Evolutionary conservation across 2,888 invertebrate species (phyloP), one percentile per base, ranked within the genome.

Genomic region (Drosophila longiperda): DNA sequence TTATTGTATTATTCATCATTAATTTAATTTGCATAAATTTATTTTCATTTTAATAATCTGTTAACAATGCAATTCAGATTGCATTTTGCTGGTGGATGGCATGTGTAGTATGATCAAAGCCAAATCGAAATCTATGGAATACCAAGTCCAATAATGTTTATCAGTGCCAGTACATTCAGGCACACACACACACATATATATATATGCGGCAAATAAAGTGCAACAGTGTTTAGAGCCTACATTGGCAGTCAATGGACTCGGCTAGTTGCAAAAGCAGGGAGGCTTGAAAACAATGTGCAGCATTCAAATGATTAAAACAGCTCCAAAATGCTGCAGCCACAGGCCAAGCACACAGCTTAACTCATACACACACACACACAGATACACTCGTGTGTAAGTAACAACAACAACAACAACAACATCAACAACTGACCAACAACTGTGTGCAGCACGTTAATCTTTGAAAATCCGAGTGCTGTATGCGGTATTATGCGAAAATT

Each of bases 401-500:
- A 26, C 26, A 29, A 29, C 29, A 29, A 29, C 29, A 50, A 17
- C 38, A 58, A 33, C 34, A 70, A 50, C 57, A 69, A 42, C 75
- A 73, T 66, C 76, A 69, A 77, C 75, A 76, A 87, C 81, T 80
- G 75, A 71, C 80, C 85, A 81, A 73, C 73, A 71, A 82, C 76
- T 83, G 82, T 81, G 84, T 79, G 81, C 79, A 78, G 77, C 82
- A 88, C 92, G 92, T 93, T 93, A 93, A 93, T 93, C 93, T 92
- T 90, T 90, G 91, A 92, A 93, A 93, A 93, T 93, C 93, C 93
- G 91, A 93, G 92, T 92, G 93, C 92, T 93, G 92, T 92, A 93
- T 93, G 92, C 92, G 92, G 93, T 92, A 93, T 93, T 93, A 93
- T 93, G 93, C 93, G 92, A 92, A 93, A 93, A 93, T 93, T 93